Evolutionary conservation across 2,113 vertebrate genomes (phyloP), one percentile per base, ranked within the genome.

Genomic region (Tetrao urogallus): DNA sequence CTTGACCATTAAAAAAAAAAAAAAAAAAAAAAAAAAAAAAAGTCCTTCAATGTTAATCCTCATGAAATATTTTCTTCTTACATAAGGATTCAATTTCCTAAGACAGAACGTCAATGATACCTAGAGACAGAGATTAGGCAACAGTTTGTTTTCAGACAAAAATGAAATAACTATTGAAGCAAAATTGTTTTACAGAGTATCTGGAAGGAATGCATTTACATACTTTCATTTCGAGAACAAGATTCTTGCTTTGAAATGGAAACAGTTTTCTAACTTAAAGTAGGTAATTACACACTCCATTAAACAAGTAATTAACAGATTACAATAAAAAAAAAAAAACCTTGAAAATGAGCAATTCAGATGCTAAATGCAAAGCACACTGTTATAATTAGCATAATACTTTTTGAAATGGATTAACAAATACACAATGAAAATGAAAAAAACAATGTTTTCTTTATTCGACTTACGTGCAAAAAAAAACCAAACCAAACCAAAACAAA

Each of bases 271-370:
- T 96, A 97, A 97, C 96, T 97, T 98, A 98, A 98, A 98, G 97
- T 97, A 98, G 97, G 97, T 97, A 98, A 98, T 98, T 98, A 98
- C 97, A 98, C 98, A 98, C 97, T 97, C 97, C 98, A 98, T 98
- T 98, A 98, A 98, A 98, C 97, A 98, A 98, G 96, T 98, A 98
- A 98, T 98, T 98, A 98, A 98, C 97, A 98, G 98, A 98, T 98
- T 97, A 98, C 96, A 98, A 96, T 97, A 92, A 11, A 78, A 95
- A 97, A 88, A 96, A 96, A 72, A 65, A 64, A 60, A 71, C 57
- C 57, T 97, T 97, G 95, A 97, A 98, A 98, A 97, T 96, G 95
- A 98, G 97, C 97, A 97, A 97, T 98, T 98, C 95, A 89, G 76
- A 97, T 97, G 96, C 95, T 95, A 94, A 98, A 97, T 95, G 67